These are phyloP conservation scores for Plumapathes pennacea DNA, from an alignment of 92 coral and sea anemone genomes.

Conservation along the genomic window DNA sequence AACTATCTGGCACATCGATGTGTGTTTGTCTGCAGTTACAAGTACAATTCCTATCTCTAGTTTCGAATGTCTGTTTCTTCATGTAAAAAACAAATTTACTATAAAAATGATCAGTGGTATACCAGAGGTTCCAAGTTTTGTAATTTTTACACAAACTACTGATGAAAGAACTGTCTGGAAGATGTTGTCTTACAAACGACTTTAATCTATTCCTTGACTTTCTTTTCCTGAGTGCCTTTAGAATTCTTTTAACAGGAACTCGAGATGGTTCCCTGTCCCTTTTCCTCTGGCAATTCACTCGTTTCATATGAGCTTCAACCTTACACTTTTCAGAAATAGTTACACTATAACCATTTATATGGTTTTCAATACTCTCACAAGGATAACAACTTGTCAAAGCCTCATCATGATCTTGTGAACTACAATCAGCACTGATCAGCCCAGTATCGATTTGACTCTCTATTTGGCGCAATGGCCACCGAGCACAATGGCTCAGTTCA, in stretches of 20 bases:
- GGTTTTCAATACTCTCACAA: too few relatives aligned
- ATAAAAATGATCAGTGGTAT: constrained; percentile 11
- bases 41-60: constrained; percentile 4
- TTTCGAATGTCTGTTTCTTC: constrained; percentile 5
- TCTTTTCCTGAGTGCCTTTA: constrained; percentile 18
- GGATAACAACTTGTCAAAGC: too few relatives aligned
- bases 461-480: too few relatives aligned
- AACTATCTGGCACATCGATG: not conserved
- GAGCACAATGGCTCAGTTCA: too few relatives aligned
- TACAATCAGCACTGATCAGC: too few relatives aligned
- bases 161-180: constrained; percentile 17
- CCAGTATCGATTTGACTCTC: too few relatives aligned
- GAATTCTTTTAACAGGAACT: constrained; percentile 31
- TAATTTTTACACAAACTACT: constrained; percentile 11
- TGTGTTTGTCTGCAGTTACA: not conserved
- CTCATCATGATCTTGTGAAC: too few relatives aligned
- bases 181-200: constrained; percentile 22
- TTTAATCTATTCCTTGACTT: constrained; percentile 15
- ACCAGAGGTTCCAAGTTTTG: constrained; percentile 18
- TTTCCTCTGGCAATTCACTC: too few relatives aligned
- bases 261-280: not conserved
- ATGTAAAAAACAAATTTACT: constrained; percentile 9
- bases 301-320: too few relatives aligned
- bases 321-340: too few relatives aligned
- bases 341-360: too few relatives aligned